Evolutionary conservation across 35 echinoderm and acorn worm species (phyloP).

Genomic region (Apostichopus californicus): DNA sequence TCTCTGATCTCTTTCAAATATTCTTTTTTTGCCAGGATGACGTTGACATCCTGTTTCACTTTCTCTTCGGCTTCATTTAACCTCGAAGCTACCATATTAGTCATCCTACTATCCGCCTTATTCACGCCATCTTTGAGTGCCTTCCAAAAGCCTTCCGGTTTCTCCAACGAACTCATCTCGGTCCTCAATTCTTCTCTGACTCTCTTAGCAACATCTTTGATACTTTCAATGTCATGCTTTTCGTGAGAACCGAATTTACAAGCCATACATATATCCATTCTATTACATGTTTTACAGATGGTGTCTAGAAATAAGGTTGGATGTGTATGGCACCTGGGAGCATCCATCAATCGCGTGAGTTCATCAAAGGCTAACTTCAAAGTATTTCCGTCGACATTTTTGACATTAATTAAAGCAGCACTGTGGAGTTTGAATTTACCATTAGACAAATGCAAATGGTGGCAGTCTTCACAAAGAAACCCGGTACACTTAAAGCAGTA

Average conservation of each 20-base stretch:
- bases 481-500: slow-evolving; percentile 50
- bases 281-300: slow-evolving; percentile 23
- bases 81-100: not conserved
- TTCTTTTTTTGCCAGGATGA: slow-evolving; percentile 27
- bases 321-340: slow-evolving; percentile 26
- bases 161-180: not conserved
- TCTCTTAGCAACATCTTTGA: slow-evolving; percentile 26
- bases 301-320: slow-evolving; percentile 12
- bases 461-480: slow-evolving; percentile 38
- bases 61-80: not conserved
- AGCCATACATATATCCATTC: slow-evolving; percentile 30
- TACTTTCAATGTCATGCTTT: slow-evolving; percentile 14
- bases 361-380: slow-evolving; percentile 26
- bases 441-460: not conserved
- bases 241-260: slow-evolving; percentile 46
- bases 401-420: slow-evolving; percentile 41
- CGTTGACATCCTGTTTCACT: slow-evolving; percentile 31
- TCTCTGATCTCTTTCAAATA: slow-evolving; percentile 23
- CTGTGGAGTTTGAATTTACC: slow-evolving; percentile 19
- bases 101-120: not conserved
- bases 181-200: not conserved
- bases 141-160: slow-evolving; percentile 19
- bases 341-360: slow-evolving; percentile 45
- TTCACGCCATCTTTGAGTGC: not conserved
- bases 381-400: slow-evolving; percentile 43